phyloP scores from a whole-genome alignment of 2,113 vertebrate genomes.

The Brachirus orientalis region DNA sequence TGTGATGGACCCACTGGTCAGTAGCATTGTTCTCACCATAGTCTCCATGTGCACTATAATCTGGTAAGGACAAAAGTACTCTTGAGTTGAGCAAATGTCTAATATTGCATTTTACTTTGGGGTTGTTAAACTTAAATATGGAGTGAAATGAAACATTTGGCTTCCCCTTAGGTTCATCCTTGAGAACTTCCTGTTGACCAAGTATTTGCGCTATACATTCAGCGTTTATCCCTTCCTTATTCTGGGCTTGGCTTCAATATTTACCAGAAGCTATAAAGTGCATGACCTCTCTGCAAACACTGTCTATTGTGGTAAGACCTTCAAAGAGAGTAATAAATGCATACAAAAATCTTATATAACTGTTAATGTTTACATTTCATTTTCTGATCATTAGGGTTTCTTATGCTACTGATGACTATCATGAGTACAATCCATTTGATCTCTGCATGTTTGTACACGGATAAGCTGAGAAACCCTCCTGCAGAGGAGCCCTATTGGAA shows the following conservation, averaged over 20 bases:
- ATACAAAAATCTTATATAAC: not conserved
- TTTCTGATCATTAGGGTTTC: slow-evolving; percentile 34
- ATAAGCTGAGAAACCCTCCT: not conserved
- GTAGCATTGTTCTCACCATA: slow-evolving; percentile 59
- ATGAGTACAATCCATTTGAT: slow-evolving; percentile 46
- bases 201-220: slow-evolving; percentile 68
- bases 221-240: slow-evolving; percentile 68
- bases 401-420: slow-evolving; percentile 57
- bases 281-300: slow-evolving; percentile 57
- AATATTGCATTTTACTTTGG: not conserved
- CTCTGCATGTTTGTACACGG: slow-evolving; percentile 14
- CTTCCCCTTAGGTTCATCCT: slow-evolving; percentile 61
- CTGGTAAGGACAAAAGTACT: slow-evolving; percentile 52
- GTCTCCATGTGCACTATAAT: slow-evolving; percentile 29
- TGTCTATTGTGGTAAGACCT: slow-evolving; percentile 71
- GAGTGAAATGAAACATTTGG: not conserved
- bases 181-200: slow-evolving; percentile 54
- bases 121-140: not conserved
- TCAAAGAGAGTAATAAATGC: not conserved
- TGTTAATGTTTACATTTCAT: not conserved
- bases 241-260: slow-evolving; percentile 69
- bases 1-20: slow-evolving; percentile 56
- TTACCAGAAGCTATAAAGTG: slow-evolving; percentile 55
- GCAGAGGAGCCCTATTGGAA: not conserved
- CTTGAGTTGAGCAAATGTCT: too few relatives aligned